Conservation (phyloP, 2,888 invertebrate species). For the Drosophila putrida region DNA sequence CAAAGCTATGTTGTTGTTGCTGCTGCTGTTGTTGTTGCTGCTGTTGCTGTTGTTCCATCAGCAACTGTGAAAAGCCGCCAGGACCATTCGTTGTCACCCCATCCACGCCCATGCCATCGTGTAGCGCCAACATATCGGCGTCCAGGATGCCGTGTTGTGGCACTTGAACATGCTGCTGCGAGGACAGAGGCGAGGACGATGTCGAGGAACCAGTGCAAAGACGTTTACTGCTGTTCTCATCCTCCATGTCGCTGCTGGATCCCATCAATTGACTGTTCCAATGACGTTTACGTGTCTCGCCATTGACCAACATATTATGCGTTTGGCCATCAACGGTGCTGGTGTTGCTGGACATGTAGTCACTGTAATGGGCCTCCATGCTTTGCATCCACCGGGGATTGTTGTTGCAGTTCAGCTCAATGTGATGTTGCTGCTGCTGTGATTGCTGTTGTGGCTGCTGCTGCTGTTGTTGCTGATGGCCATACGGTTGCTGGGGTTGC, state of each 20-base stretch:
- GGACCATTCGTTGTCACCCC: slow-evolving; percentile 63
- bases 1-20: slow-evolving; percentile 72
- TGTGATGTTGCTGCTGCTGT: slow-evolving; percentile 77
- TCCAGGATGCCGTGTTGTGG: slow-evolving; percentile 72
- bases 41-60: slow-evolving; percentile 78
- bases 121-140: slow-evolving; percentile 77
- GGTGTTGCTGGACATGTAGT: slow-evolving; percentile 73
- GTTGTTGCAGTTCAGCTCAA: slow-evolving; percentile 80
- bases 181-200: slow-evolving; percentile 78
- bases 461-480: slow-evolving; percentile 52
- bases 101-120: slow-evolving; percentile 80
- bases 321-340: slow-evolving; percentile 64
- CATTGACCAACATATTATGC: slow-evolving; percentile 61
- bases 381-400: slow-evolving; percentile 85
- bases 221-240: slow-evolving; percentile 79
- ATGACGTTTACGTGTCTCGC: slow-evolving; percentile 79
- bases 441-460: slow-evolving; percentile 43
- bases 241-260: slow-evolving; percentile 76
- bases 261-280: slow-evolving; percentile 81
- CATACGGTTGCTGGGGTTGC: slow-evolving; percentile 46
- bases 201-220: slow-evolving; percentile 78
- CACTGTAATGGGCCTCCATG: slow-evolving; percentile 83
- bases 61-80: slow-evolving; percentile 74
- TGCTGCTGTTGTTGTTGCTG: slow-evolving; percentile 73
- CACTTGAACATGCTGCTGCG: slow-evolving; percentile 69